A percentile compares a stretch with the other conserved stretches of the same genome.
Evolutionary conservation across 1,140 invertebrate species (phyloP).

Genomic region (Paraescarpia echinospica): DNA sequence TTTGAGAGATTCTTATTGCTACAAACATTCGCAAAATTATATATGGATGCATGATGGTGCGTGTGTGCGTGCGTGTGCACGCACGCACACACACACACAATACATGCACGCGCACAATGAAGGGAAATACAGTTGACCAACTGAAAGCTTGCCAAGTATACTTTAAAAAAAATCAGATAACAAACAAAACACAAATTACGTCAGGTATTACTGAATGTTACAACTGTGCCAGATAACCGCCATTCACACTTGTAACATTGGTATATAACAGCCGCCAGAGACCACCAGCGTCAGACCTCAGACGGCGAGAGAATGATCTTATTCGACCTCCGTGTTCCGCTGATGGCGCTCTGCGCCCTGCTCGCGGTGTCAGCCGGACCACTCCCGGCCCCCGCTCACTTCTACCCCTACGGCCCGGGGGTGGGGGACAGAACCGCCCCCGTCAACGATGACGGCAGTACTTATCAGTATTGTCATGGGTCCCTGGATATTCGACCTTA

Average conservation of each 20-base stretch:
- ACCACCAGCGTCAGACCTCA: neutral
- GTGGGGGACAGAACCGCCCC: neutral
- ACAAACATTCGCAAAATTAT: too few relatives aligned
- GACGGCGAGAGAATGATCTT: neutral
- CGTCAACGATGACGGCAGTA: conserved; percentile 10
- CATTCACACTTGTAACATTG: neutral
- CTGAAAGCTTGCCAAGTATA: neutral
- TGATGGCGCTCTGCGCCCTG: neutral
- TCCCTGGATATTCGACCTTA: too few relatives aligned
- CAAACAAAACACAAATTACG: neutral
- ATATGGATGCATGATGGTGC: too few relatives aligned
- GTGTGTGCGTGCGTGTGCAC: too few relatives aligned
- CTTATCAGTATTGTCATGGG: too few relatives aligned
- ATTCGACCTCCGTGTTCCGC: neutral
- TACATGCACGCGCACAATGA: neutral
- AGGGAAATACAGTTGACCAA: neutral
- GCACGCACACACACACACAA: neutral
- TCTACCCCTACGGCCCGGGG: neutral
- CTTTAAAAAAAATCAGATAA: neutral
- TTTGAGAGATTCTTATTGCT: too few relatives aligned
- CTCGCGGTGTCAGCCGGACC: neutral
- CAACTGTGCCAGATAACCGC: neutral
- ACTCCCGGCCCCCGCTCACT: neutral
- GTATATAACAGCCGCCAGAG: neutral
- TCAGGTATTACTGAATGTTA: neutral